A percentile compares a stretch with the other conserved stretches of the same genome.
Evolutionary conservation across 2,888 invertebrate genomes (phyloP).

Genomic region (Drosophila prostipennis): DNA sequence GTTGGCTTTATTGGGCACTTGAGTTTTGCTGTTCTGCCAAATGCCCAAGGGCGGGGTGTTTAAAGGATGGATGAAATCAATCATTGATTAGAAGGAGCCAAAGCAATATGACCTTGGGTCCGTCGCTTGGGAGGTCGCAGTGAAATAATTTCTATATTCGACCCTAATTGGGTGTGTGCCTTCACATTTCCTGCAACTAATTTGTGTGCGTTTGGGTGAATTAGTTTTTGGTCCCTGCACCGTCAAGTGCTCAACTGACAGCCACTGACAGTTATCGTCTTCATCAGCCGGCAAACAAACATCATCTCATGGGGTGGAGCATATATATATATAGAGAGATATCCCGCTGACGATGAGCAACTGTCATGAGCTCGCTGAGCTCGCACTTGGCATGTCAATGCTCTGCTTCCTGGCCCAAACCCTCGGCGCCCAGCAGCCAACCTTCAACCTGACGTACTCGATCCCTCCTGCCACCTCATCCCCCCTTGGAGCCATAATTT

Average conservation of each 20-base stretch:
- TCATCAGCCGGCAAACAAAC: conserved; percentile 49
- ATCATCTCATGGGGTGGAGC: conserved; percentile 18
- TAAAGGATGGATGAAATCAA: conserved; percentile 24
- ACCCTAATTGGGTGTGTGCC: conserved; percentile 21
- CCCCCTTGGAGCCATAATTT: conserved; percentile 69
- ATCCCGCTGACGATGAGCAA: conserved; percentile 59
- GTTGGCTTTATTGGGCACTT: conserved; percentile 24
- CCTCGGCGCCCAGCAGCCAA: conserved; percentile 13
- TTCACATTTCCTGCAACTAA: conserved; percentile 28
- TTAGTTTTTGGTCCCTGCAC: conserved; percentile 47
- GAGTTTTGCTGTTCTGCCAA: conserved; percentile 3
- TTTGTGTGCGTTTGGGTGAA: conserved; percentile 28
- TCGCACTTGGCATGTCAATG: conserved; percentile 71
- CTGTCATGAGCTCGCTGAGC: conserved; percentile 60
- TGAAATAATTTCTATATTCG: conserved; percentile 11
- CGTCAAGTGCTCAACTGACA: conserved; percentile 64
- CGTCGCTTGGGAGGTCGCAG: not conserved
- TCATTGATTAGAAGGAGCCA: conserved; percentile 20
- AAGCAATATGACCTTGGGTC: conserved; percentile 13
- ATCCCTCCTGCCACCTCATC: not conserved
- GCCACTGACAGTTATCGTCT: conserved; percentile 65
- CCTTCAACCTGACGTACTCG: conserved; percentile 22
- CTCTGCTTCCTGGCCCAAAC: conserved; percentile 35
- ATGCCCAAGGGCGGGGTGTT: conserved; percentile 16
- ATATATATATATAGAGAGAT: conserved; percentile 7